Conservation (phyloP, 2,797 vertebrate species). For the Pseudochromis fuscus region DNA sequence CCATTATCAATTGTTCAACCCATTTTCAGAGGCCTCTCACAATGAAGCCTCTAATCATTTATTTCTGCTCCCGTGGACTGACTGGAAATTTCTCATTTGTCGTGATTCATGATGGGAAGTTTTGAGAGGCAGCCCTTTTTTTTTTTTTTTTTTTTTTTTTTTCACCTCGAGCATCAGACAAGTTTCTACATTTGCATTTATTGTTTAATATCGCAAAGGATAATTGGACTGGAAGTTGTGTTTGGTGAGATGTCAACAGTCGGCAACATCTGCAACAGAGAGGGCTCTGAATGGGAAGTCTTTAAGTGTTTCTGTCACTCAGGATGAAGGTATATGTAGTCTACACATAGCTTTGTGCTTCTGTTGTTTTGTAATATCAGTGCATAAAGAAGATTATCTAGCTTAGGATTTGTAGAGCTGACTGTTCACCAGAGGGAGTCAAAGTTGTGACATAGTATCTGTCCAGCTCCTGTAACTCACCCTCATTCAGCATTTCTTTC, state of each 20-base stretch:
- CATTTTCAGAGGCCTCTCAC: slow-evolving; percentile 54
- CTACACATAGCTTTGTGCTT: neutral
- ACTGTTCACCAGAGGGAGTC: too few relatives aligned
- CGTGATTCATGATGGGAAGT: slow-evolving; percentile 28
- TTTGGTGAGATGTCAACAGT: slow-evolving; percentile 19
- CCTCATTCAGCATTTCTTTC: too few relatives aligned
- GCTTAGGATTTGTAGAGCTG: neutral
- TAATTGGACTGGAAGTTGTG: neutral
- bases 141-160: too few relatives aligned
- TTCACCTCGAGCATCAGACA: slow-evolving; percentile 1
- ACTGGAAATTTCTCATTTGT: slow-evolving; percentile 54
- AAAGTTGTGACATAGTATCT: too few relatives aligned
- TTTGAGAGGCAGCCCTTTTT: slow-evolving; percentile 20
- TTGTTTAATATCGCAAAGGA: slow-evolving; percentile 6
- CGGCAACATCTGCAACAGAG: neutral
- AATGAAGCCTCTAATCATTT: slow-evolving; percentile 57
- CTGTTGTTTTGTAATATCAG: neutral
- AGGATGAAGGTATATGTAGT: neutral
- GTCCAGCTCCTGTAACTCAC: too few relatives aligned
- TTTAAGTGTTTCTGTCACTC: neutral
- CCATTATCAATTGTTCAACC: slow-evolving; percentile 73
- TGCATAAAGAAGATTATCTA: neutral
- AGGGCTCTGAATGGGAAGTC: neutral
- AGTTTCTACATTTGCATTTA: slow-evolving; percentile 18
- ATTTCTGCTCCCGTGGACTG: slow-evolving; percentile 36